These are phyloP conservation scores for Tipula helvola DNA, from an alignment of 2,888 invertebrate genomes.

Conservation along the genomic window DNA sequence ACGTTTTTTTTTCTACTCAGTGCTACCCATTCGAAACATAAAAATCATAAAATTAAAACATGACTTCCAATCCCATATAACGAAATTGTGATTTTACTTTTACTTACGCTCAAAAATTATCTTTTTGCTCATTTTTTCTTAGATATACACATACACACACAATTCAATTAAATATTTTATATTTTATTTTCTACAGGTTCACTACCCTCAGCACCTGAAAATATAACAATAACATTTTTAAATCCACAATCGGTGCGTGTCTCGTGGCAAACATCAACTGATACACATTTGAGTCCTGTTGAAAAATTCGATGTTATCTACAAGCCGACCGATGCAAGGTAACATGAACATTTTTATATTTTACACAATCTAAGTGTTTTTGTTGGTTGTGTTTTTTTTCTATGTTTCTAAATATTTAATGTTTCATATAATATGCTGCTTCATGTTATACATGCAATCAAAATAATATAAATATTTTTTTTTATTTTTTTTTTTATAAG, in stretches of 20 bases:
- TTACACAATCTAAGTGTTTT: background rate
- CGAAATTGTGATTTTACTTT: too few species aligned
- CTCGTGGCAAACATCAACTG: conserved; percentile 73
- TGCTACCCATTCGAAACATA: too few species aligned
- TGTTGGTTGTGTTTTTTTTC: background rate
- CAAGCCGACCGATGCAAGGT: conserved; percentile 86
- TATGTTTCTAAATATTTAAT: background rate
- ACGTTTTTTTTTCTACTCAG: too few species aligned
- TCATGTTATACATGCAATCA: background rate
- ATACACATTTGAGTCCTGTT: conserved; percentile 45
- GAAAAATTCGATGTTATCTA: conserved; percentile 87
- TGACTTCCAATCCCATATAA: too few species aligned
- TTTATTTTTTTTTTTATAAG: background rate
- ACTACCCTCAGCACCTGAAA: conserved; percentile 69
- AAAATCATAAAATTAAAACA: too few species aligned
- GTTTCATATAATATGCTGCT: background rate
- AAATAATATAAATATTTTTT: background rate
- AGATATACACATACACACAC: too few species aligned
- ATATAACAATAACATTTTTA: conserved; percentile 78
- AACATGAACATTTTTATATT: conserved; percentile 28
- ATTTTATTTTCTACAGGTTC: conserved; percentile 43
- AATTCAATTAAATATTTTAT: background rate
- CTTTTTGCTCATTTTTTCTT: too few species aligned
- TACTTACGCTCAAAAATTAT: too few species aligned
- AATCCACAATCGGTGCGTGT: conserved; percentile 76